Evolutionary conservation across 2,797 vertebrate species (phyloP).

Genomic region (Microhierax caerulescens): DNA sequence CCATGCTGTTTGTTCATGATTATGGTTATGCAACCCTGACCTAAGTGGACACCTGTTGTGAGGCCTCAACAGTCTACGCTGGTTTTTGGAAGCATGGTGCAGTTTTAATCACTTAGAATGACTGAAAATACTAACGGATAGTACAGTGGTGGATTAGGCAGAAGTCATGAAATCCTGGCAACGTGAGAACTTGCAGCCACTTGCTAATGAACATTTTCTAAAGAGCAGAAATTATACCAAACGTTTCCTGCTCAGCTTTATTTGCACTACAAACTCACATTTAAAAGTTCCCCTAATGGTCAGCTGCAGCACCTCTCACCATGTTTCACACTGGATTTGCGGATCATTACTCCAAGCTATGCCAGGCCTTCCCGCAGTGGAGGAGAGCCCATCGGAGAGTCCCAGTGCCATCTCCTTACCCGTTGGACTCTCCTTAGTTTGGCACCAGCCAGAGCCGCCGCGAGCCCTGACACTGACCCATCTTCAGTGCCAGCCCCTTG

Average conservation of each 20-base stretch:
- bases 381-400: background rate
- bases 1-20: background rate
- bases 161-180: background rate
- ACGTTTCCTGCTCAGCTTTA: background rate
- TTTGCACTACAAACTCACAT: background rate
- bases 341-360: background rate
- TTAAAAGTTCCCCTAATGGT: background rate
- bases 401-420: constrained; percentile 78
- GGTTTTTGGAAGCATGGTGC: background rate
- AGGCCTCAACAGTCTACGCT: background rate
- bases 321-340: background rate
- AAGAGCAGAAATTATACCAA: background rate
- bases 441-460: constrained; percentile 94
- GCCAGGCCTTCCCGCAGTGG: background rate
- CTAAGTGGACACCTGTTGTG: background rate
- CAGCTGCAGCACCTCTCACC: background rate
- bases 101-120: background rate
- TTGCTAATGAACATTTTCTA: background rate
- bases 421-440: constrained; percentile 95
- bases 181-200: background rate
- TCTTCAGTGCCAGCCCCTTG: constrained; percentile 78
- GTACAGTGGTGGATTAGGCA: background rate
- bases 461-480: constrained; percentile 86
- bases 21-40: background rate
- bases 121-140: background rate